Evolutionary conservation across 2,797 vertebrate species (phyloP).

Genomic region (Apogon talboti): DNA sequence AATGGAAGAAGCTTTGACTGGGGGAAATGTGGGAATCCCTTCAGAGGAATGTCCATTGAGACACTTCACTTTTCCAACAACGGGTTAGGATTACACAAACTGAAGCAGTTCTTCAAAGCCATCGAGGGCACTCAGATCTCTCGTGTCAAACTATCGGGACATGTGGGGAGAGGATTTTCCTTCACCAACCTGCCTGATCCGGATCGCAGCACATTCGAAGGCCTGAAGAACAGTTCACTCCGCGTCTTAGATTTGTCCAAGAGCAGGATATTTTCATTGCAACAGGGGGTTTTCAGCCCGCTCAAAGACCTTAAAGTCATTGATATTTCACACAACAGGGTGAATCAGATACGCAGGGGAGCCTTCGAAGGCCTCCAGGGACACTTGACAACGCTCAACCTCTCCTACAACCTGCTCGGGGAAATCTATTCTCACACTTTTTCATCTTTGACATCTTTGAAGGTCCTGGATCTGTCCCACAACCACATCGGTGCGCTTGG

Average conservation of each 20-base stretch:
- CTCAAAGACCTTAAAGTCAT: conserved; percentile 76
- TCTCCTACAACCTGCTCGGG: conserved; percentile 88
- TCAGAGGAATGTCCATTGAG: conserved; percentile 78
- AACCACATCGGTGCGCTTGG: conserved; percentile 88
- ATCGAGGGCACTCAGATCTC: conserved; percentile 83
- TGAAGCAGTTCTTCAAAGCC: conserved; percentile 73
- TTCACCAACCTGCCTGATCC: conserved; percentile 85
- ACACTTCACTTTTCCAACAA: conserved; percentile 78
- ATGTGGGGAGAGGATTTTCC: conserved; percentile 84
- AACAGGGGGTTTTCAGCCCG: conserved; percentile 75
- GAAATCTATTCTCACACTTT: conserved; percentile 84
- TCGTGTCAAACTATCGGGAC: conserved; percentile 77
- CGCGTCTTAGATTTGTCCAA: conserved; percentile 80
- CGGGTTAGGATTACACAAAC: conserved; percentile 59
- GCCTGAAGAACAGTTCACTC: conserved; percentile 80
- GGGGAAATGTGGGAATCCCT: conserved; percentile 84
- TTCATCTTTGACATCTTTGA: conserved; percentile 65
- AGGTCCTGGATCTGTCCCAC: conserved; percentile 83
- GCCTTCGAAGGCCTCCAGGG: conserved; percentile 86
- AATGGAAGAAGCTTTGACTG: conserved; percentile 47
- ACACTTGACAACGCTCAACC: conserved; percentile 80
- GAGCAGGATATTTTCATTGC: conserved; percentile 84
- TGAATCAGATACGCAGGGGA: conserved; percentile 82
- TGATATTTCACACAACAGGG: conserved; percentile 82
- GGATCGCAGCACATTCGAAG: conserved; percentile 81